Conservation (phyloP, 2,888 invertebrate species). For the Aromia moschata region DNA sequence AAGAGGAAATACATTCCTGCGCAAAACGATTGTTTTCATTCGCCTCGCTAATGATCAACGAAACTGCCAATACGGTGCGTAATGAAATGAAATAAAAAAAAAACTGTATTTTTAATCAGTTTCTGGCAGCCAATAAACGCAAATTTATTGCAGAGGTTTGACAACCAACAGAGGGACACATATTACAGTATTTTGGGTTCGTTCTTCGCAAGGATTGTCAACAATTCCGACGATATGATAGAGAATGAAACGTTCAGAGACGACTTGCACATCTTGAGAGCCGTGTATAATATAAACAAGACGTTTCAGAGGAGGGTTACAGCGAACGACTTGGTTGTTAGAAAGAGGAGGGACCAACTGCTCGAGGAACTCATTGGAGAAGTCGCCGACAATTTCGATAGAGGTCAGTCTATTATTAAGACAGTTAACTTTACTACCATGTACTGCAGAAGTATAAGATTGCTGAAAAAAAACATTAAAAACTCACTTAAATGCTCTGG, state of each 20-base stretch:
- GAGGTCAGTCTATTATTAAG: slow-evolving; percentile 14
- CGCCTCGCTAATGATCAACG: too few species aligned
- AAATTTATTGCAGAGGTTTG: too few species aligned
- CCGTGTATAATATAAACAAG: slow-evolving; percentile 38
- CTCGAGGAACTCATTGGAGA: slow-evolving; percentile 37
- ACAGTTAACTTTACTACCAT: too few species aligned
- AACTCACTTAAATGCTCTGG: too few species aligned
- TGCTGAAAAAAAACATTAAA: too few species aligned
- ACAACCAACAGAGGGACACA: slow-evolving; percentile 23
- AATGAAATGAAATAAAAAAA: too few species aligned
- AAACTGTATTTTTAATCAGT: too few species aligned
- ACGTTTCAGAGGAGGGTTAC: slow-evolving; percentile 34
- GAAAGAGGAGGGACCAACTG: slow-evolving; percentile 27
- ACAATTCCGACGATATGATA: slow-evolving; percentile 6
- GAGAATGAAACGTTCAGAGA: slow-evolving; percentile 23
- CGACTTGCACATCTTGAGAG: slow-evolving; percentile 27
- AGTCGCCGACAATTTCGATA: slow-evolving; percentile 26
- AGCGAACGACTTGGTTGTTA: slow-evolving; percentile 30
- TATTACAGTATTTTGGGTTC: slow-evolving; percentile 33
- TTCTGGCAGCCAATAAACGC: too few species aligned
- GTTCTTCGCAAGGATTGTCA: slow-evolving; percentile 31
- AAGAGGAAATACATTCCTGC: slow-evolving; percentile 25
- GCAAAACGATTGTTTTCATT: slow-evolving; percentile 19
- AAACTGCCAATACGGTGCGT: too few species aligned
- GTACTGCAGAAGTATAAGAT: too few species aligned